A percentile compares a stretch with the other conserved stretches of the same genome.
Conservation (phyloP, 1,140 invertebrate species). For the Drosophila mauritiana region DNA sequence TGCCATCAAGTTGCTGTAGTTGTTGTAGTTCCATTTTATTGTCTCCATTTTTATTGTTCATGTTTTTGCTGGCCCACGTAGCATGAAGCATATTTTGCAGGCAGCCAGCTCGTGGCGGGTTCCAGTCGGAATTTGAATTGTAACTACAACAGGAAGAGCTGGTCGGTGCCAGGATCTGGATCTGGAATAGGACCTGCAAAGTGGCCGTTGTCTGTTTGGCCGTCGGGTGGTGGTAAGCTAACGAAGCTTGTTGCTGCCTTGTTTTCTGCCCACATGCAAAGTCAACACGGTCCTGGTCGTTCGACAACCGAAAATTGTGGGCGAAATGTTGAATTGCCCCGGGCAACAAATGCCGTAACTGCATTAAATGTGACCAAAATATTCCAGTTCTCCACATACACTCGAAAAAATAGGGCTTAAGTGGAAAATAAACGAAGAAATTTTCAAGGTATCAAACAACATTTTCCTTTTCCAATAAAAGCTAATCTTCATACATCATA, state of each 20-base stretch:
- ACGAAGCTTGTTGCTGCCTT: constrained; percentile 67
- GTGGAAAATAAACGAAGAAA: background rate
- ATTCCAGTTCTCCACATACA: constrained; percentile 12
- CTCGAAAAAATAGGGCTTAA: background rate
- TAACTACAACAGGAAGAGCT: constrained; percentile 61
- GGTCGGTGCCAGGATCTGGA: constrained; percentile 33
- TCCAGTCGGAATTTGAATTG: constrained; percentile 61
- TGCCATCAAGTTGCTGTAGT: constrained; percentile 35
- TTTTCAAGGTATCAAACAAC: background rate
- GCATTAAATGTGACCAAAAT: constrained; percentile 46
- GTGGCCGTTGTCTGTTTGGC: constrained; percentile 36
- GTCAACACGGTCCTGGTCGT: constrained; percentile 38
- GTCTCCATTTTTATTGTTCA: constrained; percentile 54
- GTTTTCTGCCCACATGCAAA: constrained; percentile 37
- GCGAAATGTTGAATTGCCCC: constrained; percentile 31
- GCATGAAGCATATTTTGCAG: constrained; percentile 69
- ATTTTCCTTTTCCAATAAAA: too few species aligned
- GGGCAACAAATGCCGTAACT: constrained; percentile 31
- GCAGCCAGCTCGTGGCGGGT: constrained; percentile 25
- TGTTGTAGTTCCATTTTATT: constrained; percentile 61
- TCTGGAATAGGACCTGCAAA: constrained; percentile 29
- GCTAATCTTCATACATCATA: too few species aligned
- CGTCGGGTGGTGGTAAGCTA: constrained; percentile 59
- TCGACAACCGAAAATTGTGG: constrained; percentile 40
- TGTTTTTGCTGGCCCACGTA: constrained; percentile 40